These are phyloP conservation scores for Urosaurus nigricauda DNA, from an alignment of 2,797 vertebrate genomes.

Conservation along the genomic window DNA sequence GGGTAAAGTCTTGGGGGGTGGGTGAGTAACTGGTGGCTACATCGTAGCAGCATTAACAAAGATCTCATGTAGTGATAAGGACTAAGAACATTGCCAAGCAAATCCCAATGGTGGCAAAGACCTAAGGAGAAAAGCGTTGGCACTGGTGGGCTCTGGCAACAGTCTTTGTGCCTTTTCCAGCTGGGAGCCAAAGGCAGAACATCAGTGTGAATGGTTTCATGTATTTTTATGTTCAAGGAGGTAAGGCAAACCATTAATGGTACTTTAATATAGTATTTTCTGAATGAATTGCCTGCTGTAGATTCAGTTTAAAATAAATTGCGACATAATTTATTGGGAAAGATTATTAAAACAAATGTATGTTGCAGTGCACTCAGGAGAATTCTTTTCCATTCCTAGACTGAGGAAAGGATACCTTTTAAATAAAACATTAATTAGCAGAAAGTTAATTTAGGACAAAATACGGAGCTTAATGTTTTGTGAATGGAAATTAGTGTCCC, in stretches of 20 bases:
- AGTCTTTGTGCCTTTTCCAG: neutral
- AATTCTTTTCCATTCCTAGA: conserved; percentile 64
- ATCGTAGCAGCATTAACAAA: neutral
- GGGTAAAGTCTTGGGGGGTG: neutral
- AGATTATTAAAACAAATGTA: conserved; percentile 66
- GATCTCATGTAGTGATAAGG: neutral
- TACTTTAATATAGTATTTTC: conserved; percentile 51
- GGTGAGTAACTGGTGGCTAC: neutral
- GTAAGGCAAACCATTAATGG: conserved; percentile 46
- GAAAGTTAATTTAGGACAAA: conserved; percentile 74
- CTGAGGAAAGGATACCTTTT: conserved; percentile 56
- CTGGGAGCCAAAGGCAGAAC: conserved; percentile 30
- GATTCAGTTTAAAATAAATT: conserved; percentile 59
- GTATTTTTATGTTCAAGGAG: conserved; percentile 29
- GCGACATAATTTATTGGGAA: conserved; percentile 48
- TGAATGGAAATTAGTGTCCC: conserved; percentile 76
- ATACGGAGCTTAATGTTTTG: conserved; percentile 75
- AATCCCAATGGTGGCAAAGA: neutral
- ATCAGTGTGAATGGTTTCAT: conserved; percentile 37
- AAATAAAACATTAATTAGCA: conserved; percentile 75
- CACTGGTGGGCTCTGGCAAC: neutral
- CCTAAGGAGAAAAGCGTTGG: neutral
- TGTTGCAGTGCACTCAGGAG: conserved; percentile 55
- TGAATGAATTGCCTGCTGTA: conserved; percentile 57
- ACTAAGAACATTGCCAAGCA: neutral